Evolutionary conservation across 2,113 vertebrate genomes (phyloP).

Genomic region (Scartelaos histophorus): DNA sequence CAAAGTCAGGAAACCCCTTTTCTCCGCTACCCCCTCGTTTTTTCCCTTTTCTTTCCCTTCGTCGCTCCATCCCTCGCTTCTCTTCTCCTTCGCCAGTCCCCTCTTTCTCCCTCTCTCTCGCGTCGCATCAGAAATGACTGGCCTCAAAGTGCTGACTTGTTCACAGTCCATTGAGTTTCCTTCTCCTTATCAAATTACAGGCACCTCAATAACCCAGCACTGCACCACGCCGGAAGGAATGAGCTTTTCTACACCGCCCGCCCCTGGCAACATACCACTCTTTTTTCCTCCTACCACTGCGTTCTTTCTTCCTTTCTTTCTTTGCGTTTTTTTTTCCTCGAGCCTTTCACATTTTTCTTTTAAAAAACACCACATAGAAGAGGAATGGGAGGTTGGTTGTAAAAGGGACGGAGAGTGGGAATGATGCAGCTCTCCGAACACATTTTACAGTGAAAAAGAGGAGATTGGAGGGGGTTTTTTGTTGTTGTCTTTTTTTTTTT

Average conservation of each 20-base stretch:
- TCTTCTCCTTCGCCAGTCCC: conserved; percentile 34
- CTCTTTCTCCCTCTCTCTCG: conserved; percentile 54
- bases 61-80: conserved; percentile 7
- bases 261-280: conserved; percentile 65
- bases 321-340: not conserved
- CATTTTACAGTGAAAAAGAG: conserved; percentile 10
- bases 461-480: not conserved
- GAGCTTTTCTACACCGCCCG: conserved; percentile 73
- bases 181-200: conserved; percentile 81
- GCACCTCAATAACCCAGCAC: conserved; percentile 79
- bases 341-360: conserved; percentile 58
- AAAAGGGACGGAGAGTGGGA: conserved; percentile 26
- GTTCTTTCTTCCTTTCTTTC: conserved; percentile 8
- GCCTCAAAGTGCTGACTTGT: conserved; percentile 76
- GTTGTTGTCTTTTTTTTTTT: too few relatives aligned
- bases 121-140: conserved; percentile 73
- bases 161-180: conserved; percentile 79
- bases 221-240: conserved; percentile 73
- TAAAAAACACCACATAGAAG: conserved; percentile 51
- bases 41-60: conserved; percentile 15
- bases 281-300: conserved; percentile 14
- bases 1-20: conserved; percentile 49
- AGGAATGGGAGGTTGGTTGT: conserved; percentile 2
- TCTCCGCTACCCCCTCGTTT: not conserved
- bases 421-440: conserved; percentile 37